Evolutionary conservation across 2,888 invertebrate genomes (phyloP), one percentile per base, ranked within the genome.

Genomic region (Flexamia atlantica): DNA sequence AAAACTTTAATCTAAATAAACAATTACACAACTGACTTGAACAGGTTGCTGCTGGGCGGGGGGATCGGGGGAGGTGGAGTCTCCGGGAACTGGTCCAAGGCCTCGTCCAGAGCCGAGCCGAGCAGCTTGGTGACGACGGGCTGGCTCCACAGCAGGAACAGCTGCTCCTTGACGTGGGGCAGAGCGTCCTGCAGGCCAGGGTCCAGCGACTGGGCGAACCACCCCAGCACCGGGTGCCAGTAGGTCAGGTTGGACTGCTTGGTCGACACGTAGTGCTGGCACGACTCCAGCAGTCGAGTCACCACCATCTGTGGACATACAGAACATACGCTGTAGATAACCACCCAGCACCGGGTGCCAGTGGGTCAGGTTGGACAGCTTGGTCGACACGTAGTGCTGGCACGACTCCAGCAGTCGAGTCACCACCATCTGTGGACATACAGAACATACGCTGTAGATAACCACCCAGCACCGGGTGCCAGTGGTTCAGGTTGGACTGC

Each of bases 291-390:
- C 88, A 99, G 93, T 85, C 95, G 93, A 3, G 96, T 97, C 25
- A 97, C 94, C 17, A 98, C 96, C 88, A 95, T 93, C 97, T 98
- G 46, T 46, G 46, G 46, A 2, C 46, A 46, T 9, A 36, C 99
- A 99, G 57, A n/a, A n/a, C n/a, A n/a, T n/a, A n/a, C n/a, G n/a
- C n/a, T n/a, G n/a, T n/a, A n/a, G n/a, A n/a, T n/a, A n/a, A n/a
- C n/a, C n/a, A n/a, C 99, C 99, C 14, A 99, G 93, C 30, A 99
- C 95, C 4, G 99, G 99, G 90, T 99, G 99, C 99, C 99, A 99
- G 90, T 98, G 97, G 76, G 97, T 97, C 79, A 98, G 93, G 89
- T 97, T 97, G 0, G 97, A 97, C 88, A 95, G 94, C 90, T 98
- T 98, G 88, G 94, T 95, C 9, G 96, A 95, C n/a, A 98, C 97